phyloP scores from a whole-genome alignment of 1,140 invertebrate genomes.

The Amyelois transitella region DNA sequence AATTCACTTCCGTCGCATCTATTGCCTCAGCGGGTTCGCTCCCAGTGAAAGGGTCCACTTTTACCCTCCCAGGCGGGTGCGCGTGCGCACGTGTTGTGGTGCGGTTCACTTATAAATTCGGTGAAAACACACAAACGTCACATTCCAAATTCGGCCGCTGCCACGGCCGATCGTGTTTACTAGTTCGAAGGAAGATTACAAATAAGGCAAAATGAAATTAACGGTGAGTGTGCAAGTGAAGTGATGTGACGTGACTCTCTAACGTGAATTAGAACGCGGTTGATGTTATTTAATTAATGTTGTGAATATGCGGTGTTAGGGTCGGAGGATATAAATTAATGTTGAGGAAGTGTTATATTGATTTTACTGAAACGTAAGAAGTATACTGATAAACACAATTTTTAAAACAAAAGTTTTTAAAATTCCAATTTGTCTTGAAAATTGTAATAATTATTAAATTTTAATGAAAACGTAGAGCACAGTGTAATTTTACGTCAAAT shows the following conservation, averaged over 20 bases:
- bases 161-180: constrained; percentile 53
- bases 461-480: no score
- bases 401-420: no score
- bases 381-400: no score
- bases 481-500: no score
- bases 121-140: constrained; percentile 59
- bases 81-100: constrained; percentile 45
- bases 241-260: constrained; percentile 18
- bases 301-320: no score
- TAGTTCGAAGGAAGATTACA: constrained; percentile 52
- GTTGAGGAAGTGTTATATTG: no score
- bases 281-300: background rate
- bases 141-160: constrained; percentile 72
- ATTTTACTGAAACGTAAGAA: no score
- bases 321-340: no score
- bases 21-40: constrained; percentile 63
- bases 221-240: constrained; percentile 63
- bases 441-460: no score
- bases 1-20: constrained; percentile 61
- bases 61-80: constrained; percentile 49
- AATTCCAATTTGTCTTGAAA: no score
- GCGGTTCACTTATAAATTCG: constrained; percentile 69
- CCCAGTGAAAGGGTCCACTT: constrained; percentile 71
- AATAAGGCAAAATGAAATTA: constrained; percentile 69
- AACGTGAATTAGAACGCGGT: background rate